Base-by-base conservation (phyloP, 2,797 vertebrate species). In the Sebastes melanostomus region DNA sequence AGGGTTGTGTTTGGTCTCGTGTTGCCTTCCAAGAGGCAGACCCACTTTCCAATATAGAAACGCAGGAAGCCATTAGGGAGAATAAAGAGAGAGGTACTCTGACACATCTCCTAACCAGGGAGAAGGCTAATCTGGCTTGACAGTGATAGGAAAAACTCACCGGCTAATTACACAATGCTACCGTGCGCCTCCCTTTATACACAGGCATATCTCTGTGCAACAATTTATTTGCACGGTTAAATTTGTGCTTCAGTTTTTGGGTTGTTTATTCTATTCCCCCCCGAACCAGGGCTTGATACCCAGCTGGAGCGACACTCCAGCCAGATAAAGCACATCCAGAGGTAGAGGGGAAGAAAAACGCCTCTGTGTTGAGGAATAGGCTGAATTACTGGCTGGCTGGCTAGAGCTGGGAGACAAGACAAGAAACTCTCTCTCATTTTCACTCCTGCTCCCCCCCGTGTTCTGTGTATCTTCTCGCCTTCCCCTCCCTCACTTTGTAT, bases 361-460 rank as follows among this genome's bases (percentile, higher is more conserved):
- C 77, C 82, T 89, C 87, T 90, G 88, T 92, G 52, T 89, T 92
- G 79, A 91, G 88, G 86, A 89, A 92, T 84, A 82, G 86, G 83
- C 89, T 91, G 93, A 94, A 94, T 92, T 89, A 93, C 87, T 89
- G 90, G 90, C 90, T 87, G 88, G 81, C 85, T 84, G 83, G 81
- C 89, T 82, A 6, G 86, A 82, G 82, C 90, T 89, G 77, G 85
- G 90, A 92, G 89, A 90, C 86, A 87, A 93, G 91, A 91, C 89
- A 90, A 90, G 87, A 91, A 89, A 92, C 85, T 92, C 89, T 93
- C 90, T 93, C 92, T 94, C 88, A 93, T 94, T 95, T 92, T 91
- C 86, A 86, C 87, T 91, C 81, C 52, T 85, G 65, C 86, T 75
- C 79, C 75, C 79, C 79, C 70, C 85, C 75, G 11, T 58, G 77